These are phyloP conservation scores for Hyaena hyaena DNA, from an alignment of 2,113 vertebrate species.

Conservation along the genomic window DNA sequence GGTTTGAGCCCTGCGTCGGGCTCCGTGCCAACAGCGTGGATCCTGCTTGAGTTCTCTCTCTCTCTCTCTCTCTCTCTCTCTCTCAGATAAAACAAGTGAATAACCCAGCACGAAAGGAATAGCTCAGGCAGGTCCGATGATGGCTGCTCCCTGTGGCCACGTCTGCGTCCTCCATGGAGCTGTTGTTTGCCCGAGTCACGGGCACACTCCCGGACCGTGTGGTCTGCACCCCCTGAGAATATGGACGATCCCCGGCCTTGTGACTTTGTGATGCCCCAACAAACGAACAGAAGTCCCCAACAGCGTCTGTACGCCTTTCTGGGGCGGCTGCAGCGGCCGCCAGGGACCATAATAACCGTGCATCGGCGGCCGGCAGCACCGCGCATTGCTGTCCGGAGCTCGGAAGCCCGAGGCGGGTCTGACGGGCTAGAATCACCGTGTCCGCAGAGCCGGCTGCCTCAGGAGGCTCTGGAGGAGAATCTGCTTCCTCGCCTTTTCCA, in stretches of 20 bases:
- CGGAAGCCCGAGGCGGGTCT: background rate
- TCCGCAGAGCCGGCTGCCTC: background rate
- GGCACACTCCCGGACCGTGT: fast-evolving
- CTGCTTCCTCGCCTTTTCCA: background rate
- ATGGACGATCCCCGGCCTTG: fast-evolving
- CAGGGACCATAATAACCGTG: fast-evolving
- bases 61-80: too few relatives aligned
- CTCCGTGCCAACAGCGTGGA: too few relatives aligned
- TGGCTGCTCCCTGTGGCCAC: fast-evolving
- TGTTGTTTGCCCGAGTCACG: fast-evolving
- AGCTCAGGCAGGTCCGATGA: fast-evolving
- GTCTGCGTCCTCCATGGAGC: fast-evolving
- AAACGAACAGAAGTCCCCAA: fast-evolving
- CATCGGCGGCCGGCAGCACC: too few relatives aligned
- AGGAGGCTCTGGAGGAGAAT: background rate
- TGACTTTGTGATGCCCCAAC: fast-evolving
- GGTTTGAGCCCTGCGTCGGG: too few relatives aligned
- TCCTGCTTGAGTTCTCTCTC: too few relatives aligned
- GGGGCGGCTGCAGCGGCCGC: background rate
- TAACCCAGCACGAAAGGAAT: too few relatives aligned
- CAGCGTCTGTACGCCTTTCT: fast-evolving
- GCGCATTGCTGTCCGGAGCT: too few relatives aligned
- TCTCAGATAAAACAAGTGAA: too few relatives aligned
- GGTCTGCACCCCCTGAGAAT: background rate
- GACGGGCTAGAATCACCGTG: background rate